A percentile compares a stretch with the other conserved stretches of the same genome.
phyloP scores from a whole-genome alignment of 2,113 vertebrate species.

The Sitta europaea region DNA sequence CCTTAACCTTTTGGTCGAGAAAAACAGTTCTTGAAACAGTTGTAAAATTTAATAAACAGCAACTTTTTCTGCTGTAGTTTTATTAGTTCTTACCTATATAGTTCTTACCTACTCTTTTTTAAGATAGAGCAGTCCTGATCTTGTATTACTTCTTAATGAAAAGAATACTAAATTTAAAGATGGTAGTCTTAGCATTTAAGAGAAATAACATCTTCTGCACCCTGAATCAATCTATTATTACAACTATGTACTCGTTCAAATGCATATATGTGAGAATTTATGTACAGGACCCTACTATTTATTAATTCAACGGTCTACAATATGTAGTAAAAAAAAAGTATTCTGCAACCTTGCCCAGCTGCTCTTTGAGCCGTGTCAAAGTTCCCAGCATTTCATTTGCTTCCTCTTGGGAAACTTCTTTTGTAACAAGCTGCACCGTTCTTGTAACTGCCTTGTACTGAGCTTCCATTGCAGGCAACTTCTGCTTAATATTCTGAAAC shows the following conservation, averaged over 20 bases:
- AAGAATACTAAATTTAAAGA: background rate
- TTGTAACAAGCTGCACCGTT: conserved; percentile 83
- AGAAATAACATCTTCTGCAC: background rate
- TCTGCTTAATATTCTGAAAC: conserved; percentile 86
- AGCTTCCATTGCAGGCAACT: conserved; percentile 84
- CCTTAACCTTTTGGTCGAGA: conserved; percentile 79
- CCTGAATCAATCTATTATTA: background rate
- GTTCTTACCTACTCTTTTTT: background rate
- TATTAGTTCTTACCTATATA: too few species aligned
- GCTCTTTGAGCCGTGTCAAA: conserved; percentile 82
- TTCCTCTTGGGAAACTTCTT: conserved; percentile 84
- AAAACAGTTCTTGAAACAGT: background rate
- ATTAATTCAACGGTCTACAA: background rate
- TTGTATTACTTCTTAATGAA: background rate
- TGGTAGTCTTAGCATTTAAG: background rate
- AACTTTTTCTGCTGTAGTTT: background rate
- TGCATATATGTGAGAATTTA: background rate
- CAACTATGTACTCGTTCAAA: background rate
- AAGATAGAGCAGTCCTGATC: background rate
- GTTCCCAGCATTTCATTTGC: conserved; percentile 79
- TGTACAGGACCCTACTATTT: background rate
- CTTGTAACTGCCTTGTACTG: conserved; percentile 85
- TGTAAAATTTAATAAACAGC: background rate
- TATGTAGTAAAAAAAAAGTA: background rate
- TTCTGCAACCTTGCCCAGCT: conserved; percentile 82